Percentiles rank a stretch among this genome's conserved stretches.
Evolutionary conservation across 2,113 vertebrate genomes (phyloP).

Genomic region (Trematocara macrostoma): DNA sequence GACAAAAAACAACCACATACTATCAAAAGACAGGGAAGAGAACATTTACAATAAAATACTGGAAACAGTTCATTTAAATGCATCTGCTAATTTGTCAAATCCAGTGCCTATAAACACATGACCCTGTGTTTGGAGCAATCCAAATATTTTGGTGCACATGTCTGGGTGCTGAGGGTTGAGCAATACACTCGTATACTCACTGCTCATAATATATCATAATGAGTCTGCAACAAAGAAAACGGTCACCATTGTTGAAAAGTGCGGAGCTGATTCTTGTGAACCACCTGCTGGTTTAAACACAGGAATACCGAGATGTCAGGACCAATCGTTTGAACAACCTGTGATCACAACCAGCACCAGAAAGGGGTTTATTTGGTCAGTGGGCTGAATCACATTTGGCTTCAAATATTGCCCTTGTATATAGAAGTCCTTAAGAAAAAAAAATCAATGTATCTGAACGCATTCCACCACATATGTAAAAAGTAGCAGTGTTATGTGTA

Average conservation of each 20-base stretch:
- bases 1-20: neutral
- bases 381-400: constrained; percentile 12
- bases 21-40: neutral
- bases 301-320: constrained; percentile 32
- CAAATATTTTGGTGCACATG: neutral
- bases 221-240: neutral
- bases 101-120: neutral
- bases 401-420: neutral
- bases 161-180: neutral
- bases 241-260: neutral
- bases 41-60: neutral
- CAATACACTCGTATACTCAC: neutral
- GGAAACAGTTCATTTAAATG: neutral
- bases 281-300: constrained; percentile 53
- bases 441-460: neutral
- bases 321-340: constrained; percentile 30
- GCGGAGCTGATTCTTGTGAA: neutral
- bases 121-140: neutral
- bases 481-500: neutral
- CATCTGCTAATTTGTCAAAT: neutral
- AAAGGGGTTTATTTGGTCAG: constrained; percentile 46
- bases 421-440: neutral
- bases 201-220: neutral
- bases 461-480: neutral
- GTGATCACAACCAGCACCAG: neutral